Evolutionary conservation across 2,888 invertebrate genomes (phyloP).

Genomic region (Allolobophora icterica): DNA sequence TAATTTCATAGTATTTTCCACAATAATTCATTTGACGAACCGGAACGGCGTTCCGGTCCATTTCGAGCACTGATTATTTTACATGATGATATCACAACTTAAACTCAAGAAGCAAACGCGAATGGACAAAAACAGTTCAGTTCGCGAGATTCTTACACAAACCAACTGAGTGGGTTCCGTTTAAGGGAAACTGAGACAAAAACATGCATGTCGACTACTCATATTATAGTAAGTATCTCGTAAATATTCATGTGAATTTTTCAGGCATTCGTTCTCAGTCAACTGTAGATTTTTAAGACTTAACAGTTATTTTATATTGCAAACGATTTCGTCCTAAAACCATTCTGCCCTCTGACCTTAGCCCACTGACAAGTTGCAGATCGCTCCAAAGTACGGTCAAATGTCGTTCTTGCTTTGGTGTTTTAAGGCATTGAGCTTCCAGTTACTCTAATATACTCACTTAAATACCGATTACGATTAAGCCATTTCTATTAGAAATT

Average conservation of each 20-base stretch:
- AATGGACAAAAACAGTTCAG: not conserved
- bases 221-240: not conserved
- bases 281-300: not conserved
- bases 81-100: not conserved
- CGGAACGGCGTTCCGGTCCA: too few relatives aligned
- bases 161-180: not conserved
- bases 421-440: not conserved
- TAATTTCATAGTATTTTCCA: too few relatives aligned
- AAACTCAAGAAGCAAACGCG: not conserved
- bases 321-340: not conserved
- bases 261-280: not conserved
- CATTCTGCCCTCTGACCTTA: not conserved
- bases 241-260: not conserved
- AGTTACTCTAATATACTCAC: not conserved
- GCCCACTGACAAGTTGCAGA: not conserved
- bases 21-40: too few relatives aligned
- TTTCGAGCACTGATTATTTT: too few relatives aligned
- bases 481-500: not conserved
- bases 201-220: not conserved
- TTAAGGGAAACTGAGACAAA: too few relatives aligned
- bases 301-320: not conserved
- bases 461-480: not conserved
- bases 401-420: not conserved
- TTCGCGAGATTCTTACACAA: not conserved
- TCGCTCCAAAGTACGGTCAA: not conserved